These are phyloP conservation scores for Syngnathus acus DNA, from an alignment of 2,797 vertebrate genomes.

Conservation along the genomic window DNA sequence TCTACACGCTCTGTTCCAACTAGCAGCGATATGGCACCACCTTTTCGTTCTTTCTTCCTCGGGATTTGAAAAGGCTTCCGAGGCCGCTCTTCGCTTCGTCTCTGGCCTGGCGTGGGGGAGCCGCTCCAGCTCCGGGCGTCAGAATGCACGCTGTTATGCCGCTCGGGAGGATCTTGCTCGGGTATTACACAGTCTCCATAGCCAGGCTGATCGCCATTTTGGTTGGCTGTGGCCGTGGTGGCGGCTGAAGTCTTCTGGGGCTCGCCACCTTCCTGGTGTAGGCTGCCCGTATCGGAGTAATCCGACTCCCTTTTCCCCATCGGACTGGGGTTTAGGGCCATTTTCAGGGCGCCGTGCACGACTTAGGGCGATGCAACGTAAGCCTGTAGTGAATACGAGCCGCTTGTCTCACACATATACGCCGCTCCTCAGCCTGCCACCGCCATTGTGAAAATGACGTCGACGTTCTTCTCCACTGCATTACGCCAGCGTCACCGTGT, in stretches of 20 bases:
- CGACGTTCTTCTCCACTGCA: conserved; percentile 75
- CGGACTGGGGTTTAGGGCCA: conserved; percentile 70
- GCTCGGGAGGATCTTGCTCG: conserved; percentile 69
- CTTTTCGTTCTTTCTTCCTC: conserved; percentile 72
- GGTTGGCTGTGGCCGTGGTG: conserved; percentile 74
- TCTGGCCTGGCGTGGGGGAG: conserved; percentile 57
- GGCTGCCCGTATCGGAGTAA: conserved; percentile 39
- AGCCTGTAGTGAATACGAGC: conserved; percentile 51
- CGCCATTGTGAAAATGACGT: conserved; percentile 83
- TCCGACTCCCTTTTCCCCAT: conserved; percentile 61
- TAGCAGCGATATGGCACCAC: conserved; percentile 61
- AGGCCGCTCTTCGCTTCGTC: conserved; percentile 62
- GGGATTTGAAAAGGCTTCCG: conserved; percentile 73
- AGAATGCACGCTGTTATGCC: conserved; percentile 58
- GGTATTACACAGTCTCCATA: conserved; percentile 73
- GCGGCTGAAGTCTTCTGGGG: conserved; percentile 66
- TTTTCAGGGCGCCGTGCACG: conserved; percentile 62
- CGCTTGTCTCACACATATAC: conserved; percentile 61
- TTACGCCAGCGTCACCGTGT: conserved; percentile 73
- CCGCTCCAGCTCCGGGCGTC: conserved; percentile 56
- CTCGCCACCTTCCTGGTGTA: conserved; percentile 53
- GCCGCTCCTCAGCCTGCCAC: conserved; percentile 75
- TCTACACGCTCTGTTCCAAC: conserved; percentile 43
- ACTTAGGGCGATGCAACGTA: conserved; percentile 43
- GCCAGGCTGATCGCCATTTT: conserved; percentile 80